Percentiles rank a stretch among this genome's conserved stretches.
phyloP scores from a whole-genome alignment of 1,140 invertebrate genomes.

The Papilio dardanus region DNA sequence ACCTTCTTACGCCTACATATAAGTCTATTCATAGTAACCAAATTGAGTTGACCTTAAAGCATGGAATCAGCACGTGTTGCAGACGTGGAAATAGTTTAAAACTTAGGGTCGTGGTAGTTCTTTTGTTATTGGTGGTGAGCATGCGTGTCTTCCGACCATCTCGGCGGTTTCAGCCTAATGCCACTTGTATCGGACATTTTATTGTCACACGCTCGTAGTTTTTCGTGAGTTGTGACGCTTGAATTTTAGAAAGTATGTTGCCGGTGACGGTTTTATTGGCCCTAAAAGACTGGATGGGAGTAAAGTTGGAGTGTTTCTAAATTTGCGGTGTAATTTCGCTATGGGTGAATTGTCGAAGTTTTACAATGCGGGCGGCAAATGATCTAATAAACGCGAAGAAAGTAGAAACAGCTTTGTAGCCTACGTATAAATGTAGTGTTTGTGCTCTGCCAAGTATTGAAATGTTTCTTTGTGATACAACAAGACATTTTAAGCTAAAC shows the following conservation, averaged over 20 bases:
- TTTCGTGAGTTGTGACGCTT: conserved; percentile 65
- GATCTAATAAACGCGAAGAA: not conserved
- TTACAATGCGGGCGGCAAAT: conserved; percentile 5
- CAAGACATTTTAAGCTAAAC: too few species aligned
- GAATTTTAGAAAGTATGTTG: conserved; percentile 71
- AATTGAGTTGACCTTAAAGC: conserved; percentile 49
- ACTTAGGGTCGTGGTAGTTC: conserved; percentile 46
- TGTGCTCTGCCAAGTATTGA: too few species aligned
- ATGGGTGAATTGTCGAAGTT: not conserved
- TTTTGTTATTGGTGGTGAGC: conserved; percentile 47
- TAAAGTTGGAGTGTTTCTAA: conserved; percentile 67
- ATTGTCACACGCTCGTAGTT: conserved; percentile 72
- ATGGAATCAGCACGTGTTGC: conserved; percentile 40
- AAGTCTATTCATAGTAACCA: conserved; percentile 51
- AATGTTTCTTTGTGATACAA: not conserved
- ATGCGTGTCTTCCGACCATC: conserved; percentile 73
- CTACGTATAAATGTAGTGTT: too few species aligned
- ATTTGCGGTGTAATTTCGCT: conserved; percentile 62
- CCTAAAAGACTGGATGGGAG: conserved; percentile 68
- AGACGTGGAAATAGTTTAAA: conserved; percentile 36
- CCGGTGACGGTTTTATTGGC: conserved; percentile 72
- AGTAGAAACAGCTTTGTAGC: not conserved
- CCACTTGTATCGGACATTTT: conserved; percentile 77
- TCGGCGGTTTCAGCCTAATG: conserved; percentile 64
- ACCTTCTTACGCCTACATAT: conserved; percentile 50